Evolutionary conservation across 2,113 vertebrate species (phyloP), one percentile per base, ranked within the genome.

Genomic region (Corydoras sp.): DNA sequence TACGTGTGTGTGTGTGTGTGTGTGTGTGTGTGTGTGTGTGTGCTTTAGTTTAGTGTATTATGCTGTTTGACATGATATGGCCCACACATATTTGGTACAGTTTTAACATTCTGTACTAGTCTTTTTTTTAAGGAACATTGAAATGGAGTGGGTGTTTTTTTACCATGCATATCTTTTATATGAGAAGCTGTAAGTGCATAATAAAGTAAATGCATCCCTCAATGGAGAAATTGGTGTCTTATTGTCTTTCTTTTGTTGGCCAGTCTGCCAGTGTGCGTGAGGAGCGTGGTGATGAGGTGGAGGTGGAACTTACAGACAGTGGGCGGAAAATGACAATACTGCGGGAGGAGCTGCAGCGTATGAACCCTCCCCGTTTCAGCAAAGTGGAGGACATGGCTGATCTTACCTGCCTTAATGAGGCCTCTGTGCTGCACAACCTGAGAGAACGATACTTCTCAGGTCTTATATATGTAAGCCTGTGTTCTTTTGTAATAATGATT

Each of bases 301-400:
- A 90, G 69, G 89, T 91, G 66, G 90, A 91, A 87, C 85, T 92
- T 70, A 89, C 88, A 11, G 90, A 92, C 68, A 89, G 81, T 68
- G 84, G 88, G 77, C 79, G 83, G 72, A 78, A 76, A 77, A 12
- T 90, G 77, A 88, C 86, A 0, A 82, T 92, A 74, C 85, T 86
- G 75, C 83, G 89, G 71, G 90, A 90, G 81, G 90, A 92, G 76
- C 86, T 92, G 53, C 90, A 92, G 83, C 81, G 90, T 15, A 92
- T 92, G 90, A 92, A 92, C 82, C 90, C 90, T 1, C 90, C 90
- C 0, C 89, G 89, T 63, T 92, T 92, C 81, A 90, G 90, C 69
- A 92, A 92, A 84, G 90, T 91, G 71, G 90, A 92, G 78, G 90
- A 92, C 87, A 92, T 91, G 90, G 90, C 90, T 7, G 90, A 92